Conservation (phyloP, 2,113 vertebrate genomes). For the Lophura nycthemera region DNA sequence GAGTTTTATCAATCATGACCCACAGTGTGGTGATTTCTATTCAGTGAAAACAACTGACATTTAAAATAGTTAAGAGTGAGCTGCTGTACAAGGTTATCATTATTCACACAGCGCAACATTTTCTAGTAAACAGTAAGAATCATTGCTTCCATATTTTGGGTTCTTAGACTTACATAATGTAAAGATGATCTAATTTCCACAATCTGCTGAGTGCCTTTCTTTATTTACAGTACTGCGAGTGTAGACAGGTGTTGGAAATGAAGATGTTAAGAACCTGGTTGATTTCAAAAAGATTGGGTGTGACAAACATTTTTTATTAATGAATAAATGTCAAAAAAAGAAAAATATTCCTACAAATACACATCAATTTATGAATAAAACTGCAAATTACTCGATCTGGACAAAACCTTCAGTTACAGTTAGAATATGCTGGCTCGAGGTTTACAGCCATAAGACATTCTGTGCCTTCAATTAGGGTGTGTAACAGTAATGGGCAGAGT, state of each 20-base stretch:
- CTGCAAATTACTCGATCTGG: not conserved
- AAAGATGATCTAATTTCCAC: not conserved
- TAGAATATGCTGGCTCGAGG: not conserved
- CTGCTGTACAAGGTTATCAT: not conserved
- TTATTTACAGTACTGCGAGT: not conserved
- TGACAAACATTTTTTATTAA: not conserved
- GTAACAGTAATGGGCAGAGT: not conserved
- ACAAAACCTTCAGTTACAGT: not conserved
- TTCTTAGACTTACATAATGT: not conserved
- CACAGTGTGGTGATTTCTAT: not conserved
- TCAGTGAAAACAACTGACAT: not conserved
- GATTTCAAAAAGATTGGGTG: not conserved
- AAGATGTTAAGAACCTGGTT: not conserved
- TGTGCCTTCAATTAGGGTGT: not conserved
- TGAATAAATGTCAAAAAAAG: not conserved
- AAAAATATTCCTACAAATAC: too few species aligned
- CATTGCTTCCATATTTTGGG: not conserved
- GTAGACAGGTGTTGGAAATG: not conserved
- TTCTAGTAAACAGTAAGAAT: not conserved
- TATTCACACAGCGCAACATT: not conserved
- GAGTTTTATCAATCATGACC: not conserved
- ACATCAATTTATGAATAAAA: not conserved
- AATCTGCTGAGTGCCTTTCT: not conserved
- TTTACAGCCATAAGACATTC: not conserved
- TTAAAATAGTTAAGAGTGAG: not conserved